Evolutionary conservation across 2,113 vertebrate genomes (phyloP), one percentile per base, ranked within the genome.

Genomic region (Ramphastos sulfuratus): DNA sequence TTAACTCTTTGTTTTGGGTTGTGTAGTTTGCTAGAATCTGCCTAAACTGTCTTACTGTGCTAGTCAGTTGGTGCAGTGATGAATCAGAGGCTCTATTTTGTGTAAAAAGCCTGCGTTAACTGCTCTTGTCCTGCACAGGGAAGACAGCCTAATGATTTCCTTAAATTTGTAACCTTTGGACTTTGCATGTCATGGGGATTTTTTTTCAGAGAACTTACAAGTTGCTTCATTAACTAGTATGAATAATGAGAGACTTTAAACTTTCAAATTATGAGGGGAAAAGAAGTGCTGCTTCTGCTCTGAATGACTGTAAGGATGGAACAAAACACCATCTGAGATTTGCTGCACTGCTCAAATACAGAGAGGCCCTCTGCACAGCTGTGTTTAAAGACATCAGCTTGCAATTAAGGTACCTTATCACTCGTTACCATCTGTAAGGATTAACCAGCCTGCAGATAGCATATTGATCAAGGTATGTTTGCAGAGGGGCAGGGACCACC

Each of bases 11-110:
- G 85, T 20, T 89, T 85, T 52, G 72, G 42, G 72, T 54, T 89
- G 65, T 85, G 82, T 81, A 74, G 69, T 63, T 58, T 72, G 21
- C 82, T 79, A 61, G 66, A 84, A 90, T 48, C 87, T 95, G 76
- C 91, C 82, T 94, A 85, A 90, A 87, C 67, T 84, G 87, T 79
- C 80, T 88, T 93, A 79, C 65, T 86, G 61, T 84, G 80, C 76
- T 67, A 86, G 72, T 85, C 58, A 44, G 72, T 85, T 77, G 87
- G 65, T 92, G 80, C 76, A 88, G 44, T 64, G 82, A 87, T 94
- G 92, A 94, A 94, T 94, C 85, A 90, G 79, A 95, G 80, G 31
- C 44, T 91, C 61, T 92, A 21, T 78, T 91, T 91, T 91, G 73
- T 75, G 55, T 54, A 65, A 81, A 92, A 94, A 69, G 54, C 24